Conservation (phyloP, 2,113 vertebrate species). For the Atrichornis clamosus region DNA sequence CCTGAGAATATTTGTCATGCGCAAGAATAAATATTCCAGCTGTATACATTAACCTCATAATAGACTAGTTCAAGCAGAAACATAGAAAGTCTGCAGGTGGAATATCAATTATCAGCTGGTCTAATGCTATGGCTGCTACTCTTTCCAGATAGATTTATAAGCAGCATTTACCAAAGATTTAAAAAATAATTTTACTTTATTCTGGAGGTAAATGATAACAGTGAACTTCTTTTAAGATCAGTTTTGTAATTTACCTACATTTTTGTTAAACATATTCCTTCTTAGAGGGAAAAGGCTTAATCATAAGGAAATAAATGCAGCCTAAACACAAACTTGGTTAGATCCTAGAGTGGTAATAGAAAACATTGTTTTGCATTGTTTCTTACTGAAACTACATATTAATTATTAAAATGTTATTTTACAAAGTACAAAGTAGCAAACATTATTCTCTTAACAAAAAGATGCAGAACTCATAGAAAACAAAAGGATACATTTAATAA, state of each 20-base stretch:
- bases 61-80: not conserved
- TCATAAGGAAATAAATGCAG: not conserved
- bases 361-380: not conserved
- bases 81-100: not conserved
- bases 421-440: not conserved
- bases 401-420: not conserved
- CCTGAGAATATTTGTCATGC: not conserved
- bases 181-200: not conserved
- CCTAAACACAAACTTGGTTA: not conserved
- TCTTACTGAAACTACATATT: not conserved
- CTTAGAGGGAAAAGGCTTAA: not conserved
- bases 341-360: not conserved
- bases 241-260: not conserved
- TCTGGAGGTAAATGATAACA: not conserved
- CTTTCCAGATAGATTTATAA: not conserved
- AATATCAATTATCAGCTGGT: not conserved
- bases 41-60: not conserved
- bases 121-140: not conserved
- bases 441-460: not conserved
- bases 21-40: not conserved
- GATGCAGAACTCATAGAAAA: not conserved
- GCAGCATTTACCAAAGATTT: not conserved
- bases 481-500: not conserved
- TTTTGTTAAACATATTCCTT: not conserved
- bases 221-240: not conserved